Base-by-base conservation (phyloP, 2,797 vertebrate genomes). In the Basileuterus tristriatus region DNA sequence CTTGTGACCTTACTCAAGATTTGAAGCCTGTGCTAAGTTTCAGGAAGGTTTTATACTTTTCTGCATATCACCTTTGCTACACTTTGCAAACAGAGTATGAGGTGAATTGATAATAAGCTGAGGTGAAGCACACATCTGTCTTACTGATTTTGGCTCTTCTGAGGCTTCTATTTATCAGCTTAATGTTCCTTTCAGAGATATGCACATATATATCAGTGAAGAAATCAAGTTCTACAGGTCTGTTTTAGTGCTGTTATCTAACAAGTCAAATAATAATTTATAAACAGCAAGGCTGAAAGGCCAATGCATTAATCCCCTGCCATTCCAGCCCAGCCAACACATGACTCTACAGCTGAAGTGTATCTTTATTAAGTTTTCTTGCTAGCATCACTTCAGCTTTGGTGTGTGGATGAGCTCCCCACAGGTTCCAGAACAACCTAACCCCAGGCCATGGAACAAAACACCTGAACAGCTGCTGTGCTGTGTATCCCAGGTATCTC, bases 231-330 rank as follows among this genome's bases (percentile, higher is more conserved):
- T 88, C 87, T 77, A 90, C 89, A 82, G 56, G 71, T 82, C 85
- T 94, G 74, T 82, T 90, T 90, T 70, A 93, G 37, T 47, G 87
- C 36, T 64, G 85, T 64, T 94, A 91, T 87, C 75, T 88, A 89
- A 83, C 43, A 91, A 88, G 56, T 72, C 49, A 82, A 94, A 94
- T 63, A 91, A 90, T 88, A 93, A 96, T 81, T 94, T 91, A 81
- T 69, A 94, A 95, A 84, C 49, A 62, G 63, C 63, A 67, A 79
- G 70, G 50, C 67, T 90, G 63, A 96, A 93, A 94, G 47, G 69
- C 53, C 44, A n/a, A 30, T 29, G 32, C 83, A 91, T 94, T 86
- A 88, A 92, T 68, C 50, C 79, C 69, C 67, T 75, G 49, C 59
- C 65, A 62, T 74, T 67, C 55, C 68, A 90, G 77, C 55, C 50